These are phyloP conservation scores for Luehdorfia chinensis DNA, from an alignment of 1,140 invertebrate genomes.

Conservation along the genomic window DNA sequence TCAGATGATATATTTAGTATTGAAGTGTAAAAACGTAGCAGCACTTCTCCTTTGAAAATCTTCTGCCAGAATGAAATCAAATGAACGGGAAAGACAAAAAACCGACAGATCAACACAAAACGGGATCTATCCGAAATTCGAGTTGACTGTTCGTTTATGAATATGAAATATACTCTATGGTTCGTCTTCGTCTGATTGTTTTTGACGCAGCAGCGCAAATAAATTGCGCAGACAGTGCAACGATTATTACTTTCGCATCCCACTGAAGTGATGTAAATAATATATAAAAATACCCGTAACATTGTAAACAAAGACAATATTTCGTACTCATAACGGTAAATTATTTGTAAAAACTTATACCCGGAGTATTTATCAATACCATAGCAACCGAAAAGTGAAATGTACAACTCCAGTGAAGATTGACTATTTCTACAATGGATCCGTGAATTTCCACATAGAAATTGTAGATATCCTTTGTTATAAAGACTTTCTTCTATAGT, in stretches of 20 bases:
- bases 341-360: constrained; percentile 34
- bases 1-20: too few relatives aligned
- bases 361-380: constrained; percentile 44
- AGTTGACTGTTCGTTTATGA: constrained; percentile 29
- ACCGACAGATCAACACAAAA: constrained; percentile 24
- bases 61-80: constrained; percentile 42
- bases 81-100: constrained; percentile 46
- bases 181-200: constrained; percentile 40
- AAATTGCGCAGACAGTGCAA: constrained; percentile 70
- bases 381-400: constrained; percentile 56
- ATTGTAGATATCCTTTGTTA: constrained; percentile 36
- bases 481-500: constrained; percentile 53
- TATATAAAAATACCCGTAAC: constrained; percentile 48
- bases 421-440: constrained; percentile 56
- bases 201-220: constrained; percentile 72
- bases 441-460: constrained; percentile 50
- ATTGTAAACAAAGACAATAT: constrained; percentile 60
- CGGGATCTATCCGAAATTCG: constrained; percentile 33
- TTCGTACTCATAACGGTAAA: constrained; percentile 37
- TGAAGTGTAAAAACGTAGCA: constrained; percentile 32
- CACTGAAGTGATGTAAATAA: constrained; percentile 73
- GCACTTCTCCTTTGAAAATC: constrained; percentile 35
- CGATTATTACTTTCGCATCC: constrained; percentile 68
- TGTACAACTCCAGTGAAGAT: constrained; percentile 69
- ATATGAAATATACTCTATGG: too few relatives aligned